Base-by-base conservation (phyloP, 2,888 invertebrate species). In the Lasioglossum calceatum region DNA sequence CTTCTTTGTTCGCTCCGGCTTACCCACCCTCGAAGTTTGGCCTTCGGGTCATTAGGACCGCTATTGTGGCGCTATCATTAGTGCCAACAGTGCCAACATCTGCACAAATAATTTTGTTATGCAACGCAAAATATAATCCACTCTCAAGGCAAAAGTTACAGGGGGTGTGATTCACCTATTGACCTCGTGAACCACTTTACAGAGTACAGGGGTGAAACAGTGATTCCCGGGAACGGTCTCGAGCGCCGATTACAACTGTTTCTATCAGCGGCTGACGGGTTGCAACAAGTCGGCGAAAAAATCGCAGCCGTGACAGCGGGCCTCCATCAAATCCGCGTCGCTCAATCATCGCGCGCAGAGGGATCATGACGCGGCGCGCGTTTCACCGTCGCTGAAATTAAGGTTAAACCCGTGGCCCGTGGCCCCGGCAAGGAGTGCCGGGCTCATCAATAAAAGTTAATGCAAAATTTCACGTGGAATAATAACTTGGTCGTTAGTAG, bases 401-500 rank as follows among this genome's bases (percentile, higher is more conserved):
- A 86, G 86, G 86, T 86, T 82, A 80, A 78, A 80, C 71, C 73
- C 70, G 42, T 32, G 58, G 77, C 32, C 74, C 70, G 70, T 67
- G 79, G 61, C 39, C 58, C 42, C n/a, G 70, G n/a, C 14, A n/a
- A 42, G 42, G 76, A 27, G 71, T n/a, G 50, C 16, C 27, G 36
- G 32, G 5, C 75, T 44, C 84, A 87, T 87, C 87, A 79, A 84
- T 87, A 87, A 87, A 81, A 74, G 81, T 84, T 84, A 74, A 87
- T 77, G 87, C 87, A 84, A 81, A 84, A 84, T 87, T 87, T 84
- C 87, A 81, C 77, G 71, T 70, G 74, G 77, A 83, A 82, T 88
- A 82, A 88, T 81, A 77, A 84, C 72, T 73, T 47, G 74, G 81
- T 85, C 81, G 88, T 86, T 86, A 84, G 84, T 82, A 87, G 82